Conservation (phyloP, 2,113 vertebrate genomes). For the Zosterops lateralis region DNA sequence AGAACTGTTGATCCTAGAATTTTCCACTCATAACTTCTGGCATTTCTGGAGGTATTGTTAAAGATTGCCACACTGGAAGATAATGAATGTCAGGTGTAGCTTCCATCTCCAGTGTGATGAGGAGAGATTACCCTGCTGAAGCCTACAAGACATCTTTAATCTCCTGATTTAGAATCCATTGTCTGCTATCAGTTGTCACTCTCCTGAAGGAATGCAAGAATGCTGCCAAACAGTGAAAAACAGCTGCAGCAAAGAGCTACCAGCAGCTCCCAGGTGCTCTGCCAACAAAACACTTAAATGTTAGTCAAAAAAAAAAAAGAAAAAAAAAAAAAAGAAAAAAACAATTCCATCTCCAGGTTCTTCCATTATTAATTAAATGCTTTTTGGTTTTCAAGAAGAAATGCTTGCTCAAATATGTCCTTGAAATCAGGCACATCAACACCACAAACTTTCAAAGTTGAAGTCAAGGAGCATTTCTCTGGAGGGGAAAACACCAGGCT, state of each 20-base stretch:
- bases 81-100: constrained; percentile 3
- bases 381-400: background rate
- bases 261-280: background rate
- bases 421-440: background rate
- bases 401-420: background rate
- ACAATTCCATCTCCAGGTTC: background rate
- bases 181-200: background rate
- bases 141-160: constrained; percentile 51
- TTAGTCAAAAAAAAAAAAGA: background rate
- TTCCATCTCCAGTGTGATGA: constrained; percentile 45
- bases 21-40: constrained; percentile 31
- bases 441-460: background rate
- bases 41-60: background rate
- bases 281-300: background rate
- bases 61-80: constrained; percentile 32
- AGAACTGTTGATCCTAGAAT: constrained; percentile 5
- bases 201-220: constrained; percentile 12
- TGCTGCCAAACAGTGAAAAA: background rate
- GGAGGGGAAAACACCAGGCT: background rate
- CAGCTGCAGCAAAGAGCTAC: background rate
- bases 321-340: background rate
- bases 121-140: constrained; percentile 52
- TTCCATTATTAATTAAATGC: background rate
- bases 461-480: background rate
- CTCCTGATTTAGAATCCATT: constrained; percentile 43